These are phyloP conservation scores for Mus caroli DNA, from an alignment of 2,797 vertebrate genomes.

Conservation along the genomic window DNA sequence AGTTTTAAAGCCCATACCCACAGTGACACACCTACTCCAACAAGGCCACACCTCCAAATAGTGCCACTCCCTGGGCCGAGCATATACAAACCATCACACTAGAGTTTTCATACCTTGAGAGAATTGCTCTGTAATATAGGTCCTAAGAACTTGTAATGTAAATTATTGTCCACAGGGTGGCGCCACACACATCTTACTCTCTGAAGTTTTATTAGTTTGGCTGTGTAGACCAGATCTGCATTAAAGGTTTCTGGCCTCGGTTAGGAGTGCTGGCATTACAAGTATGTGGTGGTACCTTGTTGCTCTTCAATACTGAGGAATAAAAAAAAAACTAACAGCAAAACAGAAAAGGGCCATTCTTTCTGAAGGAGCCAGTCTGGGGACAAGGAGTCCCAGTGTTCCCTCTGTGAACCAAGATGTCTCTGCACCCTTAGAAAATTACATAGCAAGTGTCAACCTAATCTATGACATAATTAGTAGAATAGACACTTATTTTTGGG, in stretches of 20 bases:
- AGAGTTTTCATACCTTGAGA: neutral
- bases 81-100: neutral
- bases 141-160: neutral
- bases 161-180: conserved; percentile 46
- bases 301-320: neutral
- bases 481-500: neutral
- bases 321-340: neutral
- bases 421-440: neutral
- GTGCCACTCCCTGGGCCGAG: neutral
- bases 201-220: neutral
- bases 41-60: neutral
- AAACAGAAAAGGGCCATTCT: neutral
- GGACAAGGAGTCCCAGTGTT: neutral
- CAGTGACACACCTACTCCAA: neutral
- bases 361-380: neutral
- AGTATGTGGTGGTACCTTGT: neutral
- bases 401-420: neutral
- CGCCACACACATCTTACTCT: conserved; percentile 14
- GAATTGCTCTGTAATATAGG: neutral
- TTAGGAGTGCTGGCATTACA: neutral
- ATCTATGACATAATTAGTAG: neutral
- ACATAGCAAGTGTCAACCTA: neutral
- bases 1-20: neutral
- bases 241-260: neutral
- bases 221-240: neutral